Evolutionary conservation across 2,797 vertebrate genomes (phyloP).

Genomic region (Falco naumanni): DNA sequence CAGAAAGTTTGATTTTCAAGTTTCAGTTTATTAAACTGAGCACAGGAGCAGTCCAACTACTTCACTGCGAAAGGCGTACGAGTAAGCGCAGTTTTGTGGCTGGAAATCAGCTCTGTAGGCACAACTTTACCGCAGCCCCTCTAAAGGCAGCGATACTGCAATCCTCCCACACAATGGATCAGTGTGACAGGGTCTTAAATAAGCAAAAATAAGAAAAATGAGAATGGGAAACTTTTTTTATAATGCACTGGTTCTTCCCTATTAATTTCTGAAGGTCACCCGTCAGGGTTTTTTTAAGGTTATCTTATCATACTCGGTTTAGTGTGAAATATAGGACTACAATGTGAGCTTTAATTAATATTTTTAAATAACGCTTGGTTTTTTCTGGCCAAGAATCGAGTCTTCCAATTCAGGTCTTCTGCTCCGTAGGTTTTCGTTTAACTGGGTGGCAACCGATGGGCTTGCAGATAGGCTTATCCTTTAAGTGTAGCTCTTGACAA

Average conservation of each 20-base stretch:
- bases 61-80: rapidly evolving
- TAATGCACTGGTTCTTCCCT: background rate
- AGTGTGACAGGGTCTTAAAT: background rate
- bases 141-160: background rate
- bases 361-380: background rate
- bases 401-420: background rate
- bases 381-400: background rate
- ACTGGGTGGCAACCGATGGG: background rate
- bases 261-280: background rate
- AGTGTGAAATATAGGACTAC: background rate
- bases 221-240: background rate
- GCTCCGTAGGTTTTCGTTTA: background rate
- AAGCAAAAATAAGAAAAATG: background rate
- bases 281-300: background rate
- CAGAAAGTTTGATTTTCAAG: background rate
- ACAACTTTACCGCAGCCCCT: background rate
- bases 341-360: background rate
- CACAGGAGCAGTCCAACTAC: background rate
- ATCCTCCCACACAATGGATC: background rate
- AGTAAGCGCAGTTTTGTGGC: background rate
- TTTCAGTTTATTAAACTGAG: background rate
- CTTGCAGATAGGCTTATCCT: background rate
- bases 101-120: background rate
- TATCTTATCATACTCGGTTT: background rate
- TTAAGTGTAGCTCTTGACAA: background rate